These are phyloP conservation scores for Leptosomus discolor DNA, from an alignment of 2,113 vertebrate species.

Conservation along the genomic window DNA sequence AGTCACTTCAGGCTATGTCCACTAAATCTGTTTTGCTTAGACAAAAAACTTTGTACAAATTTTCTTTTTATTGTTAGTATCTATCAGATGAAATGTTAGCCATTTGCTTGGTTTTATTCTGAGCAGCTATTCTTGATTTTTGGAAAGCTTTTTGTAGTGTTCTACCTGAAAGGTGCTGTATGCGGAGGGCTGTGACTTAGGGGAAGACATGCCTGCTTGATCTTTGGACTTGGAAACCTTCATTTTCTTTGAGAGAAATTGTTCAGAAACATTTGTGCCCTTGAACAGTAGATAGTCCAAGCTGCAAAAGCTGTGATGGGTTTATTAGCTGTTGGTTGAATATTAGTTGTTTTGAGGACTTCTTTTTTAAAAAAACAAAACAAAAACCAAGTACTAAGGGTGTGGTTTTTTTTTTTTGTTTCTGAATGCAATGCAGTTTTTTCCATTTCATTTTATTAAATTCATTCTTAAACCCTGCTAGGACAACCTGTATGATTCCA, in stretches of 20 bases:
- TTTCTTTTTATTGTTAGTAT: not conserved
- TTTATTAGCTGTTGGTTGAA: not conserved
- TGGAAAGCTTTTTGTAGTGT: not conserved
- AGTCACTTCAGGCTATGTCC: not conserved
- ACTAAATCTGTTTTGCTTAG: not conserved
- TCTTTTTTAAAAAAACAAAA: not conserved
- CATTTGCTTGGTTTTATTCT: not conserved
- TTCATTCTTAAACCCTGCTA: not conserved
- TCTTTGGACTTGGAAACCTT: not conserved
- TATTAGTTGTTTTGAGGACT: not conserved
- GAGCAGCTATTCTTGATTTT: not conserved
- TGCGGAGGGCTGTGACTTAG: not conserved
- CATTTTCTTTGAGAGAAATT: not conserved
- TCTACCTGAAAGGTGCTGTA: not conserved
- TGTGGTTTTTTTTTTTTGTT: not conserved
- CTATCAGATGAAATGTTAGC: not conserved
- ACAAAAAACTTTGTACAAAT: not conserved
- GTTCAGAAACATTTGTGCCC: not conserved
- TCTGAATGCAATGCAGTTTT: not conserved
- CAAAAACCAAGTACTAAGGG: too few relatives aligned
- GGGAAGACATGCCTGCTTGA: not conserved
- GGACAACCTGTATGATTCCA: not conserved
- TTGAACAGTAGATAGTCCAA: not conserved
- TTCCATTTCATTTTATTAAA: not conserved
- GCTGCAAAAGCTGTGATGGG: not conserved